Evolutionary conservation across 2,797 vertebrate genomes (phyloP).

Genomic region (Adelosebastes latens): DNA sequence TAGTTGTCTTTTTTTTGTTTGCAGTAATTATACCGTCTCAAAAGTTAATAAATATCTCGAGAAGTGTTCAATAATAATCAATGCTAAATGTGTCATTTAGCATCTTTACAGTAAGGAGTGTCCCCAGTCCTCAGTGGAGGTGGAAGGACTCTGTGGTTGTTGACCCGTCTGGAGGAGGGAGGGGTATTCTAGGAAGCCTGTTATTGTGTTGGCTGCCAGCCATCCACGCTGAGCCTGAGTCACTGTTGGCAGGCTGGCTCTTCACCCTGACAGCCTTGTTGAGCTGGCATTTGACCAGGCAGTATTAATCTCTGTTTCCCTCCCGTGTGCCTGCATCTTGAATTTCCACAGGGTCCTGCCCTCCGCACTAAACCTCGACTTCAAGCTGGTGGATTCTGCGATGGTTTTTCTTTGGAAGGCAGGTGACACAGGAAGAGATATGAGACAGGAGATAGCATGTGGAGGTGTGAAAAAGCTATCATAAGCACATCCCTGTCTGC

Average conservation of each 20-base stretch:
- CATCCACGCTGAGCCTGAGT: constrained; percentile 57
- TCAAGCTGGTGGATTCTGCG: neutral
- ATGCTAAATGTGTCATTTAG: neutral
- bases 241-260: constrained; percentile 56
- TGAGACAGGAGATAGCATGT: neutral
- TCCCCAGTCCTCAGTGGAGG: neutral
- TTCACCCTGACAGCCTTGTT: constrained; percentile 55
- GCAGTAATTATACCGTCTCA: neutral
- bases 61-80: neutral
- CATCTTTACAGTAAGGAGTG: neutral
- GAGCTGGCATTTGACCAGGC: constrained; percentile 59
- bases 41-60: neutral
- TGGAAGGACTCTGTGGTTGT: constrained; percentile 13
- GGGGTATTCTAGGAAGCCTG: constrained; percentile 39
- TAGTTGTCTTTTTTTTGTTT: too few species aligned
- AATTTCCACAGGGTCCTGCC: constrained; percentile 12
- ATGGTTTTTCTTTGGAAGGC: neutral
- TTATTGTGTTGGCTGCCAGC: constrained; percentile 58
- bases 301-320: constrained; percentile 47
- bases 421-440: neutral
- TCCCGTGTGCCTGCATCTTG: constrained; percentile 24
- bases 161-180: constrained; percentile 17
- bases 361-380: constrained; percentile 10
- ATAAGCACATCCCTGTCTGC: neutral
- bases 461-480: neutral